These are phyloP conservation scores for Hydractinia symbiolongicarpus DNA, from an alignment of 30 jellyfish, hydroid and myxozoan species.

Conservation along the genomic window DNA sequence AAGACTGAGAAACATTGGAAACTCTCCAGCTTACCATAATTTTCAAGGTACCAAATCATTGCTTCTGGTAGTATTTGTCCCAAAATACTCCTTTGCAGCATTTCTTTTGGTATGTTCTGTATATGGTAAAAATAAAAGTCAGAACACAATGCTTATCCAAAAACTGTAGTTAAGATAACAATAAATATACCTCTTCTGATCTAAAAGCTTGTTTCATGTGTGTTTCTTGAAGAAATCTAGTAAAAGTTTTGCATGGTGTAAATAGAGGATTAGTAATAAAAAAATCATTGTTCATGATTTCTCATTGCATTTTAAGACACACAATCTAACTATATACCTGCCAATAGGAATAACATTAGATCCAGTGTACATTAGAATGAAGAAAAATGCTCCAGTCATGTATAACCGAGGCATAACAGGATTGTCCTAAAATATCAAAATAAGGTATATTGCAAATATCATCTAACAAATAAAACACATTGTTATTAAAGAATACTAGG, in stretches of 20 bases:
- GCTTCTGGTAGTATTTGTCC: constrained; percentile 93
- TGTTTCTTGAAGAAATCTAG: constrained; percentile 70
- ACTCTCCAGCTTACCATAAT: constrained; percentile 54
- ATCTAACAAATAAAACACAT: no score
- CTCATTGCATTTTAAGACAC: background rate
- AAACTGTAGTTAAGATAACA: no score
- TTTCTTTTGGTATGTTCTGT: constrained; percentile 45
- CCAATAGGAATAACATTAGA: constrained; percentile 95
- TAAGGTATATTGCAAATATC: background rate
- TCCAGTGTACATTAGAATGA: constrained; percentile 98
- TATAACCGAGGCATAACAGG: constrained; percentile 93
- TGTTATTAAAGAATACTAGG: no score
- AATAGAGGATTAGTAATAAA: background rate
- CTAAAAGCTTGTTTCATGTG: constrained; percentile 88
- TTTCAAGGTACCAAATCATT: constrained; percentile 84
- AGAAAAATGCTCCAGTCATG: constrained; percentile 88
- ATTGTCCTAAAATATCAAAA: constrained; percentile 53
- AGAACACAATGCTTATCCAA: background rate
- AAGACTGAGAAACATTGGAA: no score
- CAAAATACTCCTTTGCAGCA: constrained; percentile 77
- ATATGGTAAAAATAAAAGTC: background rate
- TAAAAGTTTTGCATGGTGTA: background rate
- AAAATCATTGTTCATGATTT: no score
- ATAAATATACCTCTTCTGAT: constrained; percentile 59
- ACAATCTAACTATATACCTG: constrained; percentile 36